phyloP scores from a whole-genome alignment of 2,888 invertebrate genomes.

The Harpalus rubripes region DNA sequence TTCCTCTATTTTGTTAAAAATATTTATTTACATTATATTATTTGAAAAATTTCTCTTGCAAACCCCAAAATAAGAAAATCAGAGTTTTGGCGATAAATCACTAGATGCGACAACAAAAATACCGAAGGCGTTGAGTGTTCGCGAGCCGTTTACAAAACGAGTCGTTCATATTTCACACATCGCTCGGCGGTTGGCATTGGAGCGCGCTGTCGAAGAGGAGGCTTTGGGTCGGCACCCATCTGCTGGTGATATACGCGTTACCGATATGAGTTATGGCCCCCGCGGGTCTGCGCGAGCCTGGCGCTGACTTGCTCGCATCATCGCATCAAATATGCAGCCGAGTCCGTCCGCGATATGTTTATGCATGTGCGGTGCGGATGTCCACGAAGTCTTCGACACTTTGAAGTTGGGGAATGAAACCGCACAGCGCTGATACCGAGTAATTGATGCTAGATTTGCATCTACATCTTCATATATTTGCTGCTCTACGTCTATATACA shows the following conservation, averaged over 20 bases:
- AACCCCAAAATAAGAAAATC: constrained; percentile 9
- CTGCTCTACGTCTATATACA: background rate
- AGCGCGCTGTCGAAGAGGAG: background rate
- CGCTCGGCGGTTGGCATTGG: background rate
- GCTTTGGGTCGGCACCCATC: constrained; percentile 14
- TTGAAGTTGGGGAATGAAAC: constrained; percentile 48
- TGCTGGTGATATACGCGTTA: constrained; percentile 75
- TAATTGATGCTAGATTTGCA: constrained; percentile 38
- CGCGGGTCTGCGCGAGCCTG: constrained; percentile 73
- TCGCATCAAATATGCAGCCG: constrained; percentile 76
- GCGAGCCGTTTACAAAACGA: constrained; percentile 58
- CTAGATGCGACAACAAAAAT: constrained; percentile 51
- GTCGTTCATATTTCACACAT: constrained; percentile 60
- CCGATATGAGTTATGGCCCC: constrained; percentile 77
- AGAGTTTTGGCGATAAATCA: constrained; percentile 17
- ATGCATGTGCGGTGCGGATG: constrained; percentile 54
- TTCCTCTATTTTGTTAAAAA: too few species aligned
- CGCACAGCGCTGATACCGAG: constrained; percentile 20
- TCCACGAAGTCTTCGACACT: constrained; percentile 44
- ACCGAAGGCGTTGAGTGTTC: constrained; percentile 57
- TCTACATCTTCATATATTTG: background rate
- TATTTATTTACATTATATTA: background rate
- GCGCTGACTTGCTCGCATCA: constrained; percentile 74
- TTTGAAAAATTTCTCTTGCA: background rate
- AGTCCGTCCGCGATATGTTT: constrained; percentile 54